Conservation (phyloP, 2,888 invertebrate species). For the Scrobipalpa costella region DNA sequence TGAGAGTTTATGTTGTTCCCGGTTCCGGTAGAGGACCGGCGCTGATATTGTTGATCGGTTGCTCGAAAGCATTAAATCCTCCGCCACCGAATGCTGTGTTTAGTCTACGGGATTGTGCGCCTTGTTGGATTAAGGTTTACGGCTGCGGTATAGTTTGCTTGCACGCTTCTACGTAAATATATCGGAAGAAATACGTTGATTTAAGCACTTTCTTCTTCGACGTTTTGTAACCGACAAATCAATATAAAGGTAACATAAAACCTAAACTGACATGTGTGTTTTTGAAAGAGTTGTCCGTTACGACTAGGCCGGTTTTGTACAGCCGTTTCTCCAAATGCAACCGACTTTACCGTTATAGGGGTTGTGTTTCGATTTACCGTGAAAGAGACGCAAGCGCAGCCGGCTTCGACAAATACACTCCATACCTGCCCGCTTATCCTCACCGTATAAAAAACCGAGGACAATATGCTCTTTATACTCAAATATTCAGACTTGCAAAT, state of each 20-base stretch:
- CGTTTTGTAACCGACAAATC: slow-evolving; percentile 22
- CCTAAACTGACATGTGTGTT: slow-evolving; percentile 21
- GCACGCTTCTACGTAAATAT: slow-evolving; percentile 53
- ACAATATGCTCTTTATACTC: slow-evolving; percentile 24
- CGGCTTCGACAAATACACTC: slow-evolving; percentile 43
- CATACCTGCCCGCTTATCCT: slow-evolving; percentile 41
- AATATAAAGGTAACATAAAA: not conserved
- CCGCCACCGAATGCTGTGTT: slow-evolving; percentile 59
- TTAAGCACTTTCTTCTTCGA: slow-evolving; percentile 28
- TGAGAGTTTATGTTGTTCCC: slow-evolving; percentile 18
- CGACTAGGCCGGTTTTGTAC: slow-evolving; percentile 55
- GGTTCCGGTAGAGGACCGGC: slow-evolving; percentile 15
- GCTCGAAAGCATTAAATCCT: slow-evolving; percentile 53
- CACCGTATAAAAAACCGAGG: slow-evolving; percentile 27
- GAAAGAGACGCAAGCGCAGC: slow-evolving; percentile 52
- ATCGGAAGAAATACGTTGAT: slow-evolving; percentile 39
- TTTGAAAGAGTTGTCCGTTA: slow-evolving; percentile 56
- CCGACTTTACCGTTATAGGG: slow-evolving; percentile 57
- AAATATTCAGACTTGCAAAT: slow-evolving; percentile 39
- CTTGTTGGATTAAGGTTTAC: slow-evolving; percentile 56
- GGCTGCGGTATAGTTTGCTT: slow-evolving; percentile 56
- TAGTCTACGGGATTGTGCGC: slow-evolving; percentile 61
- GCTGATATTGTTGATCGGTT: slow-evolving; percentile 24
- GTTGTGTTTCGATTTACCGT: slow-evolving; percentile 51
- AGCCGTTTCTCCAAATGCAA: slow-evolving; percentile 52